Evolutionary conservation across 2,888 invertebrate species (phyloP), one percentile per base, ranked within the genome.

Genomic region (Clusia tigrina): DNA sequence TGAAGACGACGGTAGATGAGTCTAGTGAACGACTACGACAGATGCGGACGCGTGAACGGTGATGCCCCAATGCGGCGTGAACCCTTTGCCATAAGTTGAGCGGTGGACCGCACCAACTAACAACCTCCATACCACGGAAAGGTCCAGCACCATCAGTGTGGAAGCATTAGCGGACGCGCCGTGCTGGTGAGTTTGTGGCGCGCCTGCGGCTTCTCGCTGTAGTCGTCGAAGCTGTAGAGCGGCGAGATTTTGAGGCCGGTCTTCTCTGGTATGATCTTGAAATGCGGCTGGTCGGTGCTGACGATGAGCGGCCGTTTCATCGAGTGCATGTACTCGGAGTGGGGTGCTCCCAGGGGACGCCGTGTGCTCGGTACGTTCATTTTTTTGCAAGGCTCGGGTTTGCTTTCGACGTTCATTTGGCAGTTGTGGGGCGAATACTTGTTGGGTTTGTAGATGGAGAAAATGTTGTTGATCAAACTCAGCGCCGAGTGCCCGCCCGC

Each of bases 221-320:
- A 79, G 37, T 82, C 81, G 46, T 76, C 77, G 63, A 78, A 82
- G 56, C 78, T 78, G 65, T 81, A 76, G 57, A 85, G 72, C 2
- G 87, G 87, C 58, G 87, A 86, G 64, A 87, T 86, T 74, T 85
- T 86, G 9, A 87, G 78, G 46, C 87, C 87, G 65, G 85, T 86
- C 76, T 86, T 86, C 69, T 85, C 84, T 42, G 87, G 86, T 54
- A 86, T 85, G 54, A 87, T 86, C 74, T 85, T 84, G 58, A 85
- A 85, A 59, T 83, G 83, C 2, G 85, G 83, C 69, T 83, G 83
- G 54, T 84, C 85, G 76, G 79, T 86, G 23, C 86, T 86, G 6
- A 88, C 86, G 22, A 87, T 84, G 67, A 88, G 84, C 1, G 88
- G 85, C 0, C 77, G 85, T 83, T 83, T 87, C 85, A 78, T 85